A percentile compares a stretch with the other conserved stretches of the same genome.
Conservation (phyloP, 2,888 invertebrate genomes). For the Labia minor region DNA sequence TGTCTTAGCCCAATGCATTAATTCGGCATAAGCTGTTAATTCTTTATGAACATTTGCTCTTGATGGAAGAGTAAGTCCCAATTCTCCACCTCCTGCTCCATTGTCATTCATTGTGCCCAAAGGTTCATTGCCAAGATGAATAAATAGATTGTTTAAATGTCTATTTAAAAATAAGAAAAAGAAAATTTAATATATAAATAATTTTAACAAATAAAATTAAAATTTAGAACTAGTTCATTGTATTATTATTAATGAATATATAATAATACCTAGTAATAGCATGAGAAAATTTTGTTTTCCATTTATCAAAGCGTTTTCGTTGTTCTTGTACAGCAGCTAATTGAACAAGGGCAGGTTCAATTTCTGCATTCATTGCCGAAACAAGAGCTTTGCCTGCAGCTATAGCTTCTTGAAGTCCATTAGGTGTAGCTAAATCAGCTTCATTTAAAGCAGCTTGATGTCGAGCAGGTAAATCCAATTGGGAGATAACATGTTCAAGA, state of each 20-base stretch:
- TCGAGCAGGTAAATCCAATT: slow-evolving; percentile 56
- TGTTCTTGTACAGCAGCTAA: slow-evolving; percentile 74
- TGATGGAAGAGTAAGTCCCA: slow-evolving; percentile 58
- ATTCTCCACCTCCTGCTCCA: not conserved
- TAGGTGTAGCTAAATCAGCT: slow-evolving; percentile 56
- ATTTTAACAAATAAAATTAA: no score
- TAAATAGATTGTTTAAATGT: slow-evolving; percentile 88
- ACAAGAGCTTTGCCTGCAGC: slow-evolving; percentile 62
- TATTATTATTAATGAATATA: no score
- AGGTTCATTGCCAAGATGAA: slow-evolving; percentile 46
- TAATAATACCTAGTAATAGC: slow-evolving; percentile 54
- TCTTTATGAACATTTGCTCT: slow-evolving; percentile 74
- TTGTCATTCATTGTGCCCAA: slow-evolving; percentile 20
- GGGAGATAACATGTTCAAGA: slow-evolving; percentile 63
- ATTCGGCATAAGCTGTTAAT: slow-evolving; percentile 72
- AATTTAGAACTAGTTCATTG: no score
- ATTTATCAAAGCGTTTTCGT: slow-evolving; percentile 61
- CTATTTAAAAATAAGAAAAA: slow-evolving; percentile 33
- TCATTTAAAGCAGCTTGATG: slow-evolving; percentile 58
- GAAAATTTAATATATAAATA: no score
- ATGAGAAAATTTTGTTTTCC: slow-evolving; percentile 67
- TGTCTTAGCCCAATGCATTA: slow-evolving; percentile 84
- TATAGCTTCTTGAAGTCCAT: slow-evolving; percentile 51
- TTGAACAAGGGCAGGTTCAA: slow-evolving; percentile 50
- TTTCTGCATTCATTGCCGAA: slow-evolving; percentile 58